Evolutionary conservation across 2,888 invertebrate species (phyloP).

Genomic region (Mesorhabditis sp.): DNA sequence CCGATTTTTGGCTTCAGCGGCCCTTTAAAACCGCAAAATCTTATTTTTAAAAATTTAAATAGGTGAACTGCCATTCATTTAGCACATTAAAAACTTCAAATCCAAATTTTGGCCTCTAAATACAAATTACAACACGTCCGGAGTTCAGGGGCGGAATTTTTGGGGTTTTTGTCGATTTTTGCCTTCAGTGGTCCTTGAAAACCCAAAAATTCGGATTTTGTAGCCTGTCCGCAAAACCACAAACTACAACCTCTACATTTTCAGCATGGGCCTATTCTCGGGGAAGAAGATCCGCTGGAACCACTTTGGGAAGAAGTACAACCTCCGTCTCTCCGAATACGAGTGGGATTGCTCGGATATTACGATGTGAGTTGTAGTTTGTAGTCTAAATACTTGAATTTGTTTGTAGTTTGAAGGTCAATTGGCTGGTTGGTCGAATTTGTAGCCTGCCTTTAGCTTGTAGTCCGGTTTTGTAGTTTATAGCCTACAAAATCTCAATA

Average conservation of each 20-base stretch:
- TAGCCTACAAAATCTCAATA: not conserved
- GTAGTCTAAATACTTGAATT: not conserved
- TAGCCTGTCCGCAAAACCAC: not conserved
- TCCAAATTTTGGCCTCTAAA: no score
- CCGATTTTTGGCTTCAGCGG: no score
- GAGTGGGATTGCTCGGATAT: conserved; percentile 52
- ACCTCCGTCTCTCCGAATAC: conserved; percentile 44
- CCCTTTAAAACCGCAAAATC: no score
- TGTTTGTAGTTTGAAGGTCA: not conserved
- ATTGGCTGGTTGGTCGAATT: not conserved
- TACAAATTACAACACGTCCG: no score
- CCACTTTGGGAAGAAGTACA: conserved; percentile 54
- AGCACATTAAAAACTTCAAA: no score
- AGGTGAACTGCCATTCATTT: no score
- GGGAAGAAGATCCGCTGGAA: conserved; percentile 51
- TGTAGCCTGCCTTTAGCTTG: not conserved
- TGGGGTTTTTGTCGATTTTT: not conserved
- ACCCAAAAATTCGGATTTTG: not conserved
- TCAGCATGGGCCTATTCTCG: conserved; percentile 50
- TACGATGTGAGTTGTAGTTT: conserved; percentile 38
- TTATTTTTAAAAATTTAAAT: no score
- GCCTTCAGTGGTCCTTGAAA: not conserved
- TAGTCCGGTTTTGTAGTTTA: no score
- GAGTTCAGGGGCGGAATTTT: not conserved
- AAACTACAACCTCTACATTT: conserved; percentile 10